phyloP scores from a whole-genome alignment of 2,888 invertebrate genomes.

The Nephrocerus scutellatus region DNA sequence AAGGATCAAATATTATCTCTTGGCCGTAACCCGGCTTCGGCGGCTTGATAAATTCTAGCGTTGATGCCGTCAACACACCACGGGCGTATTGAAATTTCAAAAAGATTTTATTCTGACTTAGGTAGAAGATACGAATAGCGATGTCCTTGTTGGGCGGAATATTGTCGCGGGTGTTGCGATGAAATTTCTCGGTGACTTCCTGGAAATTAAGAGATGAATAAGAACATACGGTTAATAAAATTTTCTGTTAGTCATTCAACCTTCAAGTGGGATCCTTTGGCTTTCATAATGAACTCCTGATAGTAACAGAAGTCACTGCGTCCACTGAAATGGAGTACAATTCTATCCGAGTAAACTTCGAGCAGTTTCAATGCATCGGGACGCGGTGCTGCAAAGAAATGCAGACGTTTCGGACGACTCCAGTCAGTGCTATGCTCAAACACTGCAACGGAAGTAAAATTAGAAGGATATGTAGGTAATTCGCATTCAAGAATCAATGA shows the following conservation, averaged over 20 bases:
- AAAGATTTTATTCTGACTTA: slow-evolving; percentile 51
- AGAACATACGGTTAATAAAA: not conserved
- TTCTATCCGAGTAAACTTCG: slow-evolving; percentile 50
- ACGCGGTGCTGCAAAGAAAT: slow-evolving; percentile 50
- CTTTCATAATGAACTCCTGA: slow-evolving; percentile 26
- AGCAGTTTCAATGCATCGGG: slow-evolving; percentile 62
- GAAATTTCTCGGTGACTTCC: slow-evolving; percentile 59
- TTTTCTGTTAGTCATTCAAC: not conserved
- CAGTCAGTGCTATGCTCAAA: slow-evolving; percentile 30
- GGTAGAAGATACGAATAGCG: slow-evolving; percentile 58
- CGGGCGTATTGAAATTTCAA: slow-evolving; percentile 42
- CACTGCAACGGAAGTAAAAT: slow-evolving; percentile 30
- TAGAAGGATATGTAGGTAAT: too few species aligned
- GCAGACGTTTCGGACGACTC: slow-evolving; percentile 37
- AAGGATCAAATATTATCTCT: slow-evolving; percentile 57
- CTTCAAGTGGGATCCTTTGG: too few species aligned
- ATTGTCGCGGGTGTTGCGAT: slow-evolving; percentile 49
- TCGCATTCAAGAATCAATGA: too few species aligned
- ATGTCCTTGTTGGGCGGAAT: slow-evolving; percentile 57
- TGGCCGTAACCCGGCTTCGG: slow-evolving; percentile 64
- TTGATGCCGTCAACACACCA: slow-evolving; percentile 46
- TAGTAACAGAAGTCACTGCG: slow-evolving; percentile 50
- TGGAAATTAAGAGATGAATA: too few species aligned
- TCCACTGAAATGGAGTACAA: slow-evolving; percentile 54
- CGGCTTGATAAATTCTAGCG: slow-evolving; percentile 61